Base-by-base conservation (phyloP, 2,113 vertebrate genomes). In the Aviceda subcristata region DNA sequence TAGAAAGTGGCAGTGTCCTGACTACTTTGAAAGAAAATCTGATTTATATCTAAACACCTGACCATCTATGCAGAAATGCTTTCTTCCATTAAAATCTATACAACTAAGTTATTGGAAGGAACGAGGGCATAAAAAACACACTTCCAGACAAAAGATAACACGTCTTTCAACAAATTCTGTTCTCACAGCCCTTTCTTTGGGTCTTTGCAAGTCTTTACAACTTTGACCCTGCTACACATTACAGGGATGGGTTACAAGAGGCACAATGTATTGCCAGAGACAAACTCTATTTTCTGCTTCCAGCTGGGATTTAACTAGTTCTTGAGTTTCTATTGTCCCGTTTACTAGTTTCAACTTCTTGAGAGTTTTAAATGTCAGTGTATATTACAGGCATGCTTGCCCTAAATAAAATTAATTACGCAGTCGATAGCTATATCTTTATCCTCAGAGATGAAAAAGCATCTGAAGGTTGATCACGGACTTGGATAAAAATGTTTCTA, bases 1-100 rank as follows among this genome's bases (percentile, higher is more conserved):
- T 3, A 27, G 36, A 39, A 72, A 72, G 38, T 0, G 1, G 18
- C 57, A 21, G 55, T 0, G 2, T n/a, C 56, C 30, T n/a, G 36
- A 8, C 11, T 74, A 1, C 21, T 93, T 10, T 5, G 41, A 84
- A 75, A 63, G 20, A 36, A 68, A 64, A 39, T 32, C 15, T 41
- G 4, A 30, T 75, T 39, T 74, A 26, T 18, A 20, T 13, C 51
- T 23, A 0, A 15, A 19, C n/a, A 34, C 38, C 32, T 24, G 50
- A 32, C 24, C 32, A 41, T 6, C 24, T 16, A 29, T 12, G 23
- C 23, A n/a, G 41, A 19, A 46, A 41, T 2, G 15, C 45, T 87
- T 71, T 69, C 78, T 63, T 62, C 43, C 7, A 4, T 21, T 66
- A 69, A 21, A 79, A 63, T 15, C 12, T 18, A 4, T 3, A 23